Conservation (phyloP, 2,113 vertebrate species). For the Spheniscus mendiculus region DNA sequence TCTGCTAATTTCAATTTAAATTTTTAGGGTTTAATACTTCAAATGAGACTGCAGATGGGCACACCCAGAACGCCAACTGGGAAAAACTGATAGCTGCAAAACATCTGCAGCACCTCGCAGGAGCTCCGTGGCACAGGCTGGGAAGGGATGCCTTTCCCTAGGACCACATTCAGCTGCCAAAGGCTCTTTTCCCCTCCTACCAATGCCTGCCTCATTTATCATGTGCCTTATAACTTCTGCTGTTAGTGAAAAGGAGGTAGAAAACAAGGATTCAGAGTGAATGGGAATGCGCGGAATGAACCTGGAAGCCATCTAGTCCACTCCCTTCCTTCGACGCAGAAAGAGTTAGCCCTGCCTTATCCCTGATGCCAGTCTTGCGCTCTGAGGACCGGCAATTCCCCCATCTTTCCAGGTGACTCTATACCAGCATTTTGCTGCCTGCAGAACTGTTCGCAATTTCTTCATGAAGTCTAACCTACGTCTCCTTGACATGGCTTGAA, state of each 20-base stretch:
- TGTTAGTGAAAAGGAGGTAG: not conserved
- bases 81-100: not conserved
- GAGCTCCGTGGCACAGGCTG: not conserved
- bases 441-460: not conserved
- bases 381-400: not conserved
- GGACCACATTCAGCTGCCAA: not conserved
- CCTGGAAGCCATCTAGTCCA: not conserved
- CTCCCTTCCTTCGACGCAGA: not conserved
- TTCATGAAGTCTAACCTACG: not conserved
- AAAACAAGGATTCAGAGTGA: not conserved
- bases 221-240: not conserved
- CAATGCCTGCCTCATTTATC: not conserved
- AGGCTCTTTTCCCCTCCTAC: not conserved
- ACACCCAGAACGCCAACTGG: not conserved
- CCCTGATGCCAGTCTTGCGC: fast-evolving
- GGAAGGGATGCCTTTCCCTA: not conserved
- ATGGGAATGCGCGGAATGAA: not conserved
- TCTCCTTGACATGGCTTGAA: not conserved
- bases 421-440: not conserved
- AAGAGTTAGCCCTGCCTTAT: not conserved
- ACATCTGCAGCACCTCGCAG: not conserved
- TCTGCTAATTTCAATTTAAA: not conserved
- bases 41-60: not conserved
- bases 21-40: not conserved
- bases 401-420: not conserved